phyloP scores from a whole-genome alignment of 2,888 invertebrate genomes.

The Mylabris sibirica region DNA sequence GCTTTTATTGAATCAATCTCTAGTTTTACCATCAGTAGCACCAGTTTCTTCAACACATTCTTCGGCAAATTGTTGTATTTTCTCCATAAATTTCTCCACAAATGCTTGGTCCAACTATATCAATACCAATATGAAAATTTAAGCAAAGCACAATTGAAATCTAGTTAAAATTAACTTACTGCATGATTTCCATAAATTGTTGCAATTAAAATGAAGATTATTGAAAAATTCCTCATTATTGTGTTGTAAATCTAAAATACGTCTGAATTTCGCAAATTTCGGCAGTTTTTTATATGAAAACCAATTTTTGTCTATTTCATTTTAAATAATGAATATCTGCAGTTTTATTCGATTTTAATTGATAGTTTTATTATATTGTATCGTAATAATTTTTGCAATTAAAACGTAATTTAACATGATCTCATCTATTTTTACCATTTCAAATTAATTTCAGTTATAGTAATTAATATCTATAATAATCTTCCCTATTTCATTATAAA shows the following conservation, averaged over 20 bases:
- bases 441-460: background rate
- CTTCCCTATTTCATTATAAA: background rate
- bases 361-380: background rate
- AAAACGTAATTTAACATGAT: background rate
- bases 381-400: background rate
- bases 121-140: background rate
- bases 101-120: slow-evolving; percentile 44
- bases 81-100: slow-evolving; percentile 40
- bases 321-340: background rate
- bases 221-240: slow-evolving; percentile 10
- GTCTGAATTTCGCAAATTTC: background rate
- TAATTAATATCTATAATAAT: background rate
- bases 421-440: background rate
- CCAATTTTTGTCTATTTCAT: background rate
- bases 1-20: background rate
- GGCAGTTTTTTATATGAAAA: background rate
- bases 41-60: slow-evolving; percentile 45
- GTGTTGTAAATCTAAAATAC: background rate
- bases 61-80: slow-evolving; percentile 41
- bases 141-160: background rate
- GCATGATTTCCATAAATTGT: background rate
- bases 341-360: slow-evolving; percentile 10
- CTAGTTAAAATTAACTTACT: slow-evolving; percentile 19
- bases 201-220: background rate
- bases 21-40: slow-evolving; percentile 41